Conservation (phyloP, 2,797 vertebrate species). For the Mionectes olivaceus region DNA sequence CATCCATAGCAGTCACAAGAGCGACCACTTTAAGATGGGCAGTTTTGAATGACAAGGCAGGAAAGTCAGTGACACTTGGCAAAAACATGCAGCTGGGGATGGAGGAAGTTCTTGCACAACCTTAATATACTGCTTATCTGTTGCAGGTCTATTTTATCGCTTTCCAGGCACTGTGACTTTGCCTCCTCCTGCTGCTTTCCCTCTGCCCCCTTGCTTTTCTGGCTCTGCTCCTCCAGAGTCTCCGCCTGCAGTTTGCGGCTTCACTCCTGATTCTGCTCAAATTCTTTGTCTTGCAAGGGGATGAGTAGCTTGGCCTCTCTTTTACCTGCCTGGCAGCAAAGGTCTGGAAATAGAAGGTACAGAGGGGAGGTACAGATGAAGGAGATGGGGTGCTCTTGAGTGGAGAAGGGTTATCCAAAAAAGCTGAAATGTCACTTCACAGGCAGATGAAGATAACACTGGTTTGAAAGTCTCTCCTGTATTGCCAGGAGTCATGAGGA, state of each 20-base stretch:
- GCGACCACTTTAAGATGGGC: not conserved
- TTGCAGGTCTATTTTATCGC: not conserved
- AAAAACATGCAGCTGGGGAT: not conserved
- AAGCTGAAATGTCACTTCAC: not conserved
- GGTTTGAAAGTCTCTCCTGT: not conserved
- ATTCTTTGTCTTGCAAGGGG: not conserved
- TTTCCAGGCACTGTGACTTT: not conserved
- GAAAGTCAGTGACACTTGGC: not conserved
- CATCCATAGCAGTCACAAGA: fast-evolving
- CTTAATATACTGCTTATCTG: not conserved
- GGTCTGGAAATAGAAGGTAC: not conserved
- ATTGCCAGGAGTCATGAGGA: fast-evolving
- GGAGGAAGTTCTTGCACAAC: not conserved
- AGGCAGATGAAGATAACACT: not conserved
- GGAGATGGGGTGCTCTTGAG: not conserved
- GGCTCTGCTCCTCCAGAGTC: not conserved
- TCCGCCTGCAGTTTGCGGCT: fast-evolving
- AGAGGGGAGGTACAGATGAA: not conserved
- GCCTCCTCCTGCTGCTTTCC: not conserved
- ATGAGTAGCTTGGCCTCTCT: not conserved
- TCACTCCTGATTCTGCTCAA: not conserved
- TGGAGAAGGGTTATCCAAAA: not conserved
- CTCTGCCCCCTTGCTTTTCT: not conserved
- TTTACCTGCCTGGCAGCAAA: not conserved
- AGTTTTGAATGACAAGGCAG: not conserved